phyloP scores from a whole-genome alignment of 2,113 vertebrate genomes.

The Gadus macrocephalus region DNA sequence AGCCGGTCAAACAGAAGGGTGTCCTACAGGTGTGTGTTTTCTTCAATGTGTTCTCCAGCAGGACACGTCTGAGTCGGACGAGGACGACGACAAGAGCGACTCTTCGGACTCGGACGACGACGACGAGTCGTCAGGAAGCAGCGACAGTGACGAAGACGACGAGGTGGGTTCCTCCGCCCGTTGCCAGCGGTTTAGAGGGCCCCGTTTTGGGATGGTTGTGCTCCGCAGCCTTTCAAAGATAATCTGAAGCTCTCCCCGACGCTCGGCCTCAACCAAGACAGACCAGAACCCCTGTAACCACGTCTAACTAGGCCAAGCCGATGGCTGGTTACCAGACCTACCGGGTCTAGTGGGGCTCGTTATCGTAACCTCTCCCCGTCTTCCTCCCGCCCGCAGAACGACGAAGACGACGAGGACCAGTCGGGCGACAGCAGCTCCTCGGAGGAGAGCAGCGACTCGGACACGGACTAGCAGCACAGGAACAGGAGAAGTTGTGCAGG shows the following conservation, averaged over 20 bases:
- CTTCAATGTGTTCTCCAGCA: slow-evolving; percentile 52
- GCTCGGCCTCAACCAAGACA: too few species aligned
- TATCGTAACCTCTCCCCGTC: neutral
- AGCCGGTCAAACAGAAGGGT: too few species aligned
- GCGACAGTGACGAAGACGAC: slow-evolving; percentile 64
- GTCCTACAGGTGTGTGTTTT: slow-evolving; percentile 17
- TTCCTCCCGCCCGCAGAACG: slow-evolving; percentile 51
- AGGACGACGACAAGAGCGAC: slow-evolving; percentile 68
- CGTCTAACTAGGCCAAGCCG: too few species aligned
- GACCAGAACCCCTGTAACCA: too few species aligned
- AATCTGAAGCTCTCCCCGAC: too few species aligned
- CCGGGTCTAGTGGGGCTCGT: neutral
- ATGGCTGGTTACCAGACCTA: neutral
- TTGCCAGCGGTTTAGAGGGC: too few species aligned
- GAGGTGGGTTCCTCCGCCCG: slow-evolving; percentile 23
- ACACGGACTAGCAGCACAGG: slow-evolving; percentile 63
- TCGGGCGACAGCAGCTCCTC: slow-evolving; percentile 68
- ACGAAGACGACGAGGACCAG: slow-evolving; percentile 58
- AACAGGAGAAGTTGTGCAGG: slow-evolving; percentile 68
- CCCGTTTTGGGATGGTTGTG: too few species aligned
- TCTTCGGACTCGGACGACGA: slow-evolving; percentile 70
- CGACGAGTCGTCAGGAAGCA: slow-evolving; percentile 67
- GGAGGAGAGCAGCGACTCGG: slow-evolving; percentile 69
- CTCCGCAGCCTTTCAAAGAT: too few species aligned
- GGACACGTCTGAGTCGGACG: slow-evolving; percentile 69